Evolutionary conservation across 2,113 vertebrate genomes (phyloP).

Genomic region (Phycodurus eques): DNA sequence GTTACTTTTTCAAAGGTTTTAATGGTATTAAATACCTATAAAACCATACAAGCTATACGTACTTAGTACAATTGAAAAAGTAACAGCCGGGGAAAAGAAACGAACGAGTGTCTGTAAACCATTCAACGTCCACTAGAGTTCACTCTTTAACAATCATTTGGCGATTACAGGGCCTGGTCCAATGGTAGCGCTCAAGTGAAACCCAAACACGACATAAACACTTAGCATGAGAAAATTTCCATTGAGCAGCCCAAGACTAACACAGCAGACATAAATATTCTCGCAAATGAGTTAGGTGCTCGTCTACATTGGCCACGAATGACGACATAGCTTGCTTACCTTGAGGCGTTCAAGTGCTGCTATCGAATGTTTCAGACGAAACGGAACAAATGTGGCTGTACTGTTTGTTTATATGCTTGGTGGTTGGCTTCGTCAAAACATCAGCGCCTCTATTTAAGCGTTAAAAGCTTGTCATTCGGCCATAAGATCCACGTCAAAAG

Average conservation of each 20-base stretch:
- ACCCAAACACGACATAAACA: neutral
- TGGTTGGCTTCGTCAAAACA: neutral
- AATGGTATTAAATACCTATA: no score
- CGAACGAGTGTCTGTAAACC: neutral
- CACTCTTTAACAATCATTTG: neutral
- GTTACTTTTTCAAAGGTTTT: no score
- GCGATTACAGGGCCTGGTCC: neutral
- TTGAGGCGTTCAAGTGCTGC: neutral
- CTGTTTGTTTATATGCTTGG: neutral
- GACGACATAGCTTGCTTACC: neutral
- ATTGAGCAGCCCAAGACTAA: neutral
- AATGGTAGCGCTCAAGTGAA: neutral
- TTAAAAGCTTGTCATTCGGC: neutral
- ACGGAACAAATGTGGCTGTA: neutral
- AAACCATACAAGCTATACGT: neutral
- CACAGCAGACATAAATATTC: neutral
- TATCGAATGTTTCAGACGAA: neutral
- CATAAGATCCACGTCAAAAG: neutral
- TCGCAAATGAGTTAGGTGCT: neutral
- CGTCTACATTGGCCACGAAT: neutral
- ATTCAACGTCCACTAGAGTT: neutral
- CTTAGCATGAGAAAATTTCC: neutral
- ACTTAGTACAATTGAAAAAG: neutral
- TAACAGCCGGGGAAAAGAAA: neutral
- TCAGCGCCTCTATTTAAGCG: neutral